These are phyloP conservation scores for Sebastes cheni DNA, from an alignment of 2,797 vertebrate species.

Conservation along the genomic window DNA sequence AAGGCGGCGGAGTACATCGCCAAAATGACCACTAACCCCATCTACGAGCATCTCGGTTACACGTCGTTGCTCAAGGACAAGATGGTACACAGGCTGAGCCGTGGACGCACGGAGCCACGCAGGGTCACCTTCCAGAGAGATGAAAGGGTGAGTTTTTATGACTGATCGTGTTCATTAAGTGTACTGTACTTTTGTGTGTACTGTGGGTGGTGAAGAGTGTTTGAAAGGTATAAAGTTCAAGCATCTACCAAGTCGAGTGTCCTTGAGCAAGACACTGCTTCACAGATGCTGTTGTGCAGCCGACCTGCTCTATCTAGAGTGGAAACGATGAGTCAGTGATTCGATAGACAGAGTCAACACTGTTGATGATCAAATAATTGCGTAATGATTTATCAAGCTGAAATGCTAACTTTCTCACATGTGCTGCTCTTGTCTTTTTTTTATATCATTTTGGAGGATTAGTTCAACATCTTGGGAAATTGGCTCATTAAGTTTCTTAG, in stretches of 20 bases:
- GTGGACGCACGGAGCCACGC: slow-evolving; percentile 86
- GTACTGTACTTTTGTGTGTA: neutral
- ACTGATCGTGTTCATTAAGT: neutral
- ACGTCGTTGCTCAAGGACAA: slow-evolving; percentile 95
- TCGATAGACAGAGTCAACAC: neutral
- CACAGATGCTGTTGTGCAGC: neutral
- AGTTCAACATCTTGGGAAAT: neutral
- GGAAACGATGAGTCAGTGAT: neutral
- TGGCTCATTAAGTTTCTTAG: neutral
- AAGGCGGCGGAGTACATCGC: slow-evolving; percentile 98
- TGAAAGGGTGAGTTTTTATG: slow-evolving; percentile 86
- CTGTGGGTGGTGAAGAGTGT: neutral
- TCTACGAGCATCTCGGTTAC: slow-evolving; percentile 96
- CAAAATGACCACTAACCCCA: slow-evolving; percentile 99
- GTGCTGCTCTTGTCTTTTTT: neutral
- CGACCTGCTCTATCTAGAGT: neutral
- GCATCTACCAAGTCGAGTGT: neutral
- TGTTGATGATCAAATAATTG: neutral
- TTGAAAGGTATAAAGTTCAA: neutral
- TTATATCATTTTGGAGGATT: neutral
- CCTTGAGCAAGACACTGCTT: neutral
- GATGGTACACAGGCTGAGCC: slow-evolving; percentile 88
- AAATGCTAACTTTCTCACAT: neutral
- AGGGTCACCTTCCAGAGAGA: slow-evolving; percentile 90
- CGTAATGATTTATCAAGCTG: neutral